Percentiles rank a stretch among this genome's conserved stretches.
phyloP scores from a whole-genome alignment of 1,140 invertebrate genomes.

The Drosophila repleta region DNA sequence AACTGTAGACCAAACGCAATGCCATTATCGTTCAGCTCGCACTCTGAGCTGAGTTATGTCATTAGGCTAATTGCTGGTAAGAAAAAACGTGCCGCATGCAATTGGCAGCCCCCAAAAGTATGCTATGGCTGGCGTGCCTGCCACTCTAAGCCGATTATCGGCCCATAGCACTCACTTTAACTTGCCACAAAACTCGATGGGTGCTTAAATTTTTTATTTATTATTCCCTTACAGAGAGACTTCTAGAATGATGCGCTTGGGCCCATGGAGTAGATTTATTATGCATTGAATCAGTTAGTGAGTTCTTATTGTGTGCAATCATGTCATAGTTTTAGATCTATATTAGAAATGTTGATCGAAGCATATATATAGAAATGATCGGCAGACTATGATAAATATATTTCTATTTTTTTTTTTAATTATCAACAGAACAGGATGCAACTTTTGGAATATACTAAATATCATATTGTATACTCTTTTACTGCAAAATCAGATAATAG shows the following conservation, averaged over 20 bases:
- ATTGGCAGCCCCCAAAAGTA: constrained; percentile 32
- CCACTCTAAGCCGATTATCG: constrained; percentile 71
- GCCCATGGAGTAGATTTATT: no score
- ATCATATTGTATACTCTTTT: no score
- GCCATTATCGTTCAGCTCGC: constrained; percentile 5
- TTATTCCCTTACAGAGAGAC: background rate
- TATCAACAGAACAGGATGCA: no score
- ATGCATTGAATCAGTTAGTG: no score
- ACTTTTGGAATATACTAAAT: no score
- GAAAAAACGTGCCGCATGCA: constrained; percentile 11
- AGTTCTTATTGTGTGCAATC: no score
- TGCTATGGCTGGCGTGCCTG: constrained; percentile 27
- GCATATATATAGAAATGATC: no score
- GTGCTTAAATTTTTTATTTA: background rate
- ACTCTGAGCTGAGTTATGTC: constrained; percentile 24
- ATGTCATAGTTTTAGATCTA: no score
- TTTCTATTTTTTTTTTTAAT: no score
- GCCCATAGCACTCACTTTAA: constrained; percentile 39
- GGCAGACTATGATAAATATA: no score
- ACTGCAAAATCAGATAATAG: no score
- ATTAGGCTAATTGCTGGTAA: constrained; percentile 61
- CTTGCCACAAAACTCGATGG: constrained; percentile 27
- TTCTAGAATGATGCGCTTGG: background rate
- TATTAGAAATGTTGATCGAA: no score
- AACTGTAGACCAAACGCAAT: constrained; percentile 12